phyloP scores from a whole-genome alignment of 2,888 invertebrate genomes.

The Magallana nippona region DNA sequence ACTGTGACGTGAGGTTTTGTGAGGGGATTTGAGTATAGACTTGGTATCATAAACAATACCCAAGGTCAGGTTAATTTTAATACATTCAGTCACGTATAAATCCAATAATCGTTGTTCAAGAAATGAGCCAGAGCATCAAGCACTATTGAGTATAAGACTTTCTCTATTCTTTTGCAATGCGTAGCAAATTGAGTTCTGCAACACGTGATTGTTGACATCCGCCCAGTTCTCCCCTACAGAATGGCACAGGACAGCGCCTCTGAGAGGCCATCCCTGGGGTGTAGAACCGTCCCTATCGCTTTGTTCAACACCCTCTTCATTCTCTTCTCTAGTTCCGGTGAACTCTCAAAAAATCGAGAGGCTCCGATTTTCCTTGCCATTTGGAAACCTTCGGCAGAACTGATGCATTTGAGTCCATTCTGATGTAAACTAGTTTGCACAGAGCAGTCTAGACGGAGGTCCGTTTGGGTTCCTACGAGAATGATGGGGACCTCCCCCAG shows the following conservation, averaged over 20 bases:
- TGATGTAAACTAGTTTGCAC: slow-evolving; percentile 57
- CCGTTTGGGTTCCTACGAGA: slow-evolving; percentile 69
- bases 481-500: slow-evolving; percentile 69
- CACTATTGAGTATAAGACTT: no score
- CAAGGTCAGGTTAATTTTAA: no score
- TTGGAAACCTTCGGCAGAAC: slow-evolving; percentile 58
- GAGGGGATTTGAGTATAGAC: no score
- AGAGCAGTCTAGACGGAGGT: slow-evolving; percentile 64
- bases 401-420: slow-evolving; percentile 61
- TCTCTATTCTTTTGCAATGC: no score
- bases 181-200: neutral
- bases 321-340: slow-evolving; percentile 68
- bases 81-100: no score
- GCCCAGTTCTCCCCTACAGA: slow-evolving; percentile 25
- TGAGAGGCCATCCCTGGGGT: slow-evolving; percentile 34
- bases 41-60: no score
- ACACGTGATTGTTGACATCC: slow-evolving; percentile 18
- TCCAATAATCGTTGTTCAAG: neutral
- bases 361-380: slow-evolving; percentile 65
- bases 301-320: slow-evolving; percentile 66
- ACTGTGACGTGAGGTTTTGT: no score
- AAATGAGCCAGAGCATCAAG: neutral
- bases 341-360: slow-evolving; percentile 70
- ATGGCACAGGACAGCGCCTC: slow-evolving; percentile 48
- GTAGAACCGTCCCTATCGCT: slow-evolving; percentile 68